These are phyloP conservation scores for Heliconius nattereri DNA, from an alignment of 1,140 invertebrate species.

Conservation along the genomic window DNA sequence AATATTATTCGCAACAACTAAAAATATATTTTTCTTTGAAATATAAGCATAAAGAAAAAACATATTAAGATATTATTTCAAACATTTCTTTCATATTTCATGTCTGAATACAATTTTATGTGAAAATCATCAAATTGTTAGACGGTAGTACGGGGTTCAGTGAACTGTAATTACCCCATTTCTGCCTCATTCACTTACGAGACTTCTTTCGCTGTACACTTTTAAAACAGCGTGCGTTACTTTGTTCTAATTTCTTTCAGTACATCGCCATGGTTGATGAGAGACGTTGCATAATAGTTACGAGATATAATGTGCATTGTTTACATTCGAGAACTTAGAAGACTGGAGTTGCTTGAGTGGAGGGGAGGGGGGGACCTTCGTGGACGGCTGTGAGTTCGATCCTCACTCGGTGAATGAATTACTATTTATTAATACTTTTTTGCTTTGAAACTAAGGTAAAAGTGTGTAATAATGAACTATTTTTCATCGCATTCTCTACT, in stretches of 20 bases:
- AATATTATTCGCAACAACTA: not conserved
- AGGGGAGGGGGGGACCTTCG: too few species aligned
- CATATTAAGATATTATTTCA: not conserved
- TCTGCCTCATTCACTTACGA: conserved; percentile 25
- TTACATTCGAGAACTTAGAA: not conserved
- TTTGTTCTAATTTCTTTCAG: conserved; percentile 15
- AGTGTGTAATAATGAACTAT: too few species aligned
- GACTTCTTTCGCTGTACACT: conserved; percentile 27
- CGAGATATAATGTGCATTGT: not conserved
- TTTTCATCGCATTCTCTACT: too few species aligned
- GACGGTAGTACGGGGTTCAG: not conserved
- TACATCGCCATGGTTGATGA: not conserved
- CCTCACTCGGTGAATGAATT: too few species aligned
- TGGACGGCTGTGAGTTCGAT: too few species aligned
- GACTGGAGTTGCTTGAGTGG: too few species aligned
- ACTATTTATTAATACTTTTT: too few species aligned
- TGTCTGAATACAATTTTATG: not conserved
- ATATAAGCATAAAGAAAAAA: not conserved
- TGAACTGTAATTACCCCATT: conserved; percentile 30
- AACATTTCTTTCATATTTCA: not conserved
- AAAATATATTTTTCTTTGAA: not conserved
- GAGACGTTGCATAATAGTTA: not conserved
- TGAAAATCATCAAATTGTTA: conserved; percentile 2
- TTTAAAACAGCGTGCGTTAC: not conserved
- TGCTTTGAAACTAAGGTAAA: too few species aligned